A percentile compares a stretch with the other conserved stretches of the same genome.
Evolutionary conservation across 1,140 invertebrate genomes (phyloP).

Genomic region (Diorhabda carinulata): DNA sequence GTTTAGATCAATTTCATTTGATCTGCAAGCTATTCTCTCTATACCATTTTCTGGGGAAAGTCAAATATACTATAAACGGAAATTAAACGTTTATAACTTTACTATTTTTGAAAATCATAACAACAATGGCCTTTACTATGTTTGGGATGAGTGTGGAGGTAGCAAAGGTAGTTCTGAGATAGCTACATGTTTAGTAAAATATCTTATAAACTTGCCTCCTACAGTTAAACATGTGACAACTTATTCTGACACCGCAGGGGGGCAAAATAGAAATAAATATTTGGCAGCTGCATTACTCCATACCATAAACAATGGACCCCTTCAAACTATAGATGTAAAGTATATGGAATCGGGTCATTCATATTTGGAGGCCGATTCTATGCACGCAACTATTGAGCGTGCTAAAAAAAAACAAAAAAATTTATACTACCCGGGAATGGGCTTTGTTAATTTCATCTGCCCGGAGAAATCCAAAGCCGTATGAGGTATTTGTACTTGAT

Average conservation of each 20-base stretch:
- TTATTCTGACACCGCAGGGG: background rate
- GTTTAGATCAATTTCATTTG: slow-evolving; percentile 1
- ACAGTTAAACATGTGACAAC: too few species aligned
- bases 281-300: background rate
- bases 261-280: slow-evolving; percentile 5
- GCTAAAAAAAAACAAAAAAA: background rate
- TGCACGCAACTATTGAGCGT: slow-evolving; percentile 1
- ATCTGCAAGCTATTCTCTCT: background rate
- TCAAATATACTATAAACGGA: background rate
- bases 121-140: background rate
- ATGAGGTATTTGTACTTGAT: background rate
- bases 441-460: too few species aligned
- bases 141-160: slow-evolving; percentile 8
- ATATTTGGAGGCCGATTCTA: slow-evolving; percentile 10
- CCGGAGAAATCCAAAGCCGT: too few species aligned
- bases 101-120: background rate
- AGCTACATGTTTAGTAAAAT: too few species aligned
- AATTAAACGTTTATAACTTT: background rate
- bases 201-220: too few species aligned
- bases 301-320: slow-evolving; percentile 4
- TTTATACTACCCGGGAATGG: slow-evolving; percentile 2
- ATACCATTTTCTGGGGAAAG: background rate
- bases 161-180: too few species aligned
- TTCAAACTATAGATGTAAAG: slow-evolving; percentile 4
- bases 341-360: slow-evolving; percentile 5